phyloP scores from a whole-genome alignment of 2,113 vertebrate genomes.

The Deroptyus accipitrinus region DNA sequence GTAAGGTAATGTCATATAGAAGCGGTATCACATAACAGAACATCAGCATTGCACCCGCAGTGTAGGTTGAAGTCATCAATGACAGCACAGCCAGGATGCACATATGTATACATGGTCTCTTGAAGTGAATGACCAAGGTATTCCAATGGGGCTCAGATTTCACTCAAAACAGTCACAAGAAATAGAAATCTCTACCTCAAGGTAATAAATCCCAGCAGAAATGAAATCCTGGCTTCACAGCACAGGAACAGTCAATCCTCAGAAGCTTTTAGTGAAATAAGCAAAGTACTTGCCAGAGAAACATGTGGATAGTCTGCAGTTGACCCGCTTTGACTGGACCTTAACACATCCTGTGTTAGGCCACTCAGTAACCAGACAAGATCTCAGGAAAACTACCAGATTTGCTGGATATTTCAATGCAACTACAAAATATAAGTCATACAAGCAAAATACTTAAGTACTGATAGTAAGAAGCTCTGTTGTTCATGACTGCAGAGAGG shows the following conservation, averaged over 20 bases:
- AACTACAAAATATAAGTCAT: background rate
- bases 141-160: background rate
- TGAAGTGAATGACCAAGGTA: background rate
- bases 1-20: background rate
- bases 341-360: background rate
- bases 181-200: background rate
- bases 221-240: background rate
- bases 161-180: background rate
- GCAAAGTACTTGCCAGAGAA: background rate
- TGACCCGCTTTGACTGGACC: background rate
- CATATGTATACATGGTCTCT: accelerated
- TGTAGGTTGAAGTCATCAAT: accelerated
- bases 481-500: background rate
- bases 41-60: too few species aligned
- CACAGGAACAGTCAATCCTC: background rate
- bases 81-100: background rate
- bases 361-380: background rate
- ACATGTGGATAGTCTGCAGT: background rate
- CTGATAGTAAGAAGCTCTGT: background rate
- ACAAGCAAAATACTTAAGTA: background rate
- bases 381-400: background rate
- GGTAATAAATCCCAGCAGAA: background rate
- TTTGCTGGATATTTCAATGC: background rate
- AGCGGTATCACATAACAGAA: background rate
- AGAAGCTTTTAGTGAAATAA: background rate